phyloP scores from a whole-genome alignment of 2,797 vertebrate species.

The Leuciscus waleckii region DNA sequence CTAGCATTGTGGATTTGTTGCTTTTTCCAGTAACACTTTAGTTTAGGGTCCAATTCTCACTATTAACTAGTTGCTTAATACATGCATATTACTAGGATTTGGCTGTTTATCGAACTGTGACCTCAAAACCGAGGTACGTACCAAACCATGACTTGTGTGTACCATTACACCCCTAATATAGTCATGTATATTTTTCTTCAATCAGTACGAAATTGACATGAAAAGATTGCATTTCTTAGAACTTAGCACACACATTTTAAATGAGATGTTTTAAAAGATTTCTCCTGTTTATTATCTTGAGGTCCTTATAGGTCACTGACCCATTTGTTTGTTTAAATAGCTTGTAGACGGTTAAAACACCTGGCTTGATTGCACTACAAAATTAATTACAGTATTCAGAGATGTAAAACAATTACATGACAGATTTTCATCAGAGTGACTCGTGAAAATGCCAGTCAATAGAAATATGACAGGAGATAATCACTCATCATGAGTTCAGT shows the following conservation, averaged over 20 bases:
- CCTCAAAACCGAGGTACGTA: too few species aligned
- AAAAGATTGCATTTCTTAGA: background rate
- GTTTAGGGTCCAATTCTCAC: too few species aligned
- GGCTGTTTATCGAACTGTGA: too few species aligned
- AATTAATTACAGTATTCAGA: constrained; percentile 30
- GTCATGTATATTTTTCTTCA: too few species aligned
- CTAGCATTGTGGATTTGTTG: too few species aligned
- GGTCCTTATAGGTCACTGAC: background rate
- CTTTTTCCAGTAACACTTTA: too few species aligned
- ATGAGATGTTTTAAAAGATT: background rate
- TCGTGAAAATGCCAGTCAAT: constrained; percentile 31
- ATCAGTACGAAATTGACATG: background rate
- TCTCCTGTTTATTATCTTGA: background rate
- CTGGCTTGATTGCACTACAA: background rate
- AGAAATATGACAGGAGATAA: constrained; percentile 13
- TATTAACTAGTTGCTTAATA: too few species aligned
- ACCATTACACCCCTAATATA: too few species aligned
- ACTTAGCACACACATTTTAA: background rate
- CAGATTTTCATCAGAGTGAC: background rate
- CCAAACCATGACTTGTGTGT: too few species aligned
- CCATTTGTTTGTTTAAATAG: constrained; percentile 8
- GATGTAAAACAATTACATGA: background rate
- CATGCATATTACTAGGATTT: too few species aligned
- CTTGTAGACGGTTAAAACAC: background rate
- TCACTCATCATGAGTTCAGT: constrained; percentile 45